These are phyloP conservation scores for Ophraella communa DNA, from an alignment of 2,888 invertebrate species.

Conservation along the genomic window DNA sequence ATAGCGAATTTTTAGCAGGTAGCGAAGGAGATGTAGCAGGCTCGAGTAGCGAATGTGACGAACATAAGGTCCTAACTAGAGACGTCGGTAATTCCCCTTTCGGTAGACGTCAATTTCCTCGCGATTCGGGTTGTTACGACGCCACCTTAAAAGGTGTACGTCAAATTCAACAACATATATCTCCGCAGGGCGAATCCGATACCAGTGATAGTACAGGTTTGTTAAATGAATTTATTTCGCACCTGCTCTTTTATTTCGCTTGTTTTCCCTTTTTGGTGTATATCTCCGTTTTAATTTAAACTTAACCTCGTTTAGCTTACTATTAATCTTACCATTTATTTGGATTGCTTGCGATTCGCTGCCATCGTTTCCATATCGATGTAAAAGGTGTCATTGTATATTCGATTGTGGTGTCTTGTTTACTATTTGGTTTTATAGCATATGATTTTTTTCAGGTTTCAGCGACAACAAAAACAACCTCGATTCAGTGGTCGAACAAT, in stretches of 20 bases:
- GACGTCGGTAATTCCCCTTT: constrained; percentile 67
- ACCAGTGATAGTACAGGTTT: constrained; percentile 61
- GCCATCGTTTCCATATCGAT: background rate
- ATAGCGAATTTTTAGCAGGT: constrained; percentile 63
- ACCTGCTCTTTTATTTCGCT: background rate
- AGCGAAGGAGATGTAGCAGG: constrained; percentile 80
- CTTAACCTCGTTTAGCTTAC: background rate
- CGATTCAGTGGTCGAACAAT: constrained; percentile 67
- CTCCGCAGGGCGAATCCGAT: constrained; percentile 62
- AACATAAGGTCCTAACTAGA: constrained; percentile 58
- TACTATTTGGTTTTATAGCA: background rate
- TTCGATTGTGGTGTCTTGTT: too few relatives aligned
- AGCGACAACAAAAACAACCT: constrained; percentile 63
- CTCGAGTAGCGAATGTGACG: constrained; percentile 80
- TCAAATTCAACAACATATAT: constrained; percentile 54
- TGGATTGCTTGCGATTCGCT: background rate
- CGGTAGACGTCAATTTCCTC: constrained; percentile 77
- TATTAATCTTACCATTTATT: background rate
- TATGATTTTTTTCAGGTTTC: constrained; percentile 50
- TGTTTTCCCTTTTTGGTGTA: too few relatives aligned
- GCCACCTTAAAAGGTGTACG: constrained; percentile 61
- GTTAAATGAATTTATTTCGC: background rate
- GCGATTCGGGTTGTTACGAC: constrained; percentile 85
- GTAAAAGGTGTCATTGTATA: too few relatives aligned
- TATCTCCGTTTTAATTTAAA: background rate